These are phyloP conservation scores for Acleris sparsana DNA, from an alignment of 2,888 invertebrate genomes.

Conservation along the genomic window DNA sequence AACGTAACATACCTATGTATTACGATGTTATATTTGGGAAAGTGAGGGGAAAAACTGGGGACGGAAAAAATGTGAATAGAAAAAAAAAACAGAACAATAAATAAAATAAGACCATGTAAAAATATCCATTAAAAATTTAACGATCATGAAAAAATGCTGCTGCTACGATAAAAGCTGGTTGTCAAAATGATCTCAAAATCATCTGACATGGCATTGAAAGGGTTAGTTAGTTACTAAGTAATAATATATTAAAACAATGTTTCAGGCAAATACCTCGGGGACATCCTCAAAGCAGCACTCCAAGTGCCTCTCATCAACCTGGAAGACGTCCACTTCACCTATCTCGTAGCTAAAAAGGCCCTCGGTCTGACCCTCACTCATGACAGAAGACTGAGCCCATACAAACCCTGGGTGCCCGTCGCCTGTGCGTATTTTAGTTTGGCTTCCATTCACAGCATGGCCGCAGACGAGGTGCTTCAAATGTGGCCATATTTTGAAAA, in stretches of 20 bases:
- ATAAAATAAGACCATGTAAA: too few species aligned
- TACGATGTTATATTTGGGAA: too few species aligned
- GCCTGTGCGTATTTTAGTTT: conserved; percentile 59
- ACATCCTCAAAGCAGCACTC: conserved; percentile 81
- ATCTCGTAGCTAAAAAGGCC: conserved; percentile 83
- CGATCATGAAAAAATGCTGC: too few species aligned
- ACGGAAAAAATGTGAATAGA: too few species aligned
- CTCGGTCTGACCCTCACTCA: conserved; percentile 81
- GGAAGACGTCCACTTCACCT: conserved; percentile 89
- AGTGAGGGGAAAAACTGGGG: too few species aligned
- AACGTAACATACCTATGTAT: too few species aligned
- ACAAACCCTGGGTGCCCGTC: conserved; percentile 50
- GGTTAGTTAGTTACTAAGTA: background rate
- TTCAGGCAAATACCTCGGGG: conserved; percentile 58
- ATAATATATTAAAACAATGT: conserved; percentile 29
- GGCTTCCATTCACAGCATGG: conserved; percentile 57
- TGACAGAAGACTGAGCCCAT: conserved; percentile 79
- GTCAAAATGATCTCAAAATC: too few species aligned
- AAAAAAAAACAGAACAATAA: too few species aligned
- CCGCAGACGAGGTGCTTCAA: conserved; percentile 49
- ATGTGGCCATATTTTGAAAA: conserved; percentile 52
- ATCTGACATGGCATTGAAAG: background rate
- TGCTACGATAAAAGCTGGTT: too few species aligned
- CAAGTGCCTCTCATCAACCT: conserved; percentile 85
- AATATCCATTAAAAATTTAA: too few species aligned